Conservation (phyloP, 2,888 invertebrate genomes). For the Heliothis peltigera region DNA sequence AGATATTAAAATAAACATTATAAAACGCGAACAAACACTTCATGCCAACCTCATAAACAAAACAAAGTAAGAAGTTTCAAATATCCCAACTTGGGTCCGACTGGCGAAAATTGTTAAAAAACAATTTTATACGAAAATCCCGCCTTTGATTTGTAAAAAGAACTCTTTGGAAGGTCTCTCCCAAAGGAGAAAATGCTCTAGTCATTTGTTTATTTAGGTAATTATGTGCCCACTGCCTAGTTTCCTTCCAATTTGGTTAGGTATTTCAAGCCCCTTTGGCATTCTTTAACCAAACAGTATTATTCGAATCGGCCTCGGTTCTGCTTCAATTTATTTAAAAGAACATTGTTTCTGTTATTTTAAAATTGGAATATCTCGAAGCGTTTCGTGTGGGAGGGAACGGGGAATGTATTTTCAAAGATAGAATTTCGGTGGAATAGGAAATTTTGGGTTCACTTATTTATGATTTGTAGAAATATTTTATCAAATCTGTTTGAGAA, state of each 20-base stretch:
- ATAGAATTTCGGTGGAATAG: constrained; percentile 1
- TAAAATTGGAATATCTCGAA: constrained; percentile 40
- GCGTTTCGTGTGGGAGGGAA: constrained; percentile 10
- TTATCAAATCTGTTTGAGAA: neutral
- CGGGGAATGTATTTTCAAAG: constrained; percentile 28
- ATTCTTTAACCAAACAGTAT: constrained; percentile 54
- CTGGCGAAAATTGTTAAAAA: constrained; percentile 41
- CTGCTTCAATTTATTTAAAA: constrained; percentile 35
- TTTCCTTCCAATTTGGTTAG: constrained; percentile 52
- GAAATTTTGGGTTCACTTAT: constrained; percentile 2
- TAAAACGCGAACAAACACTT: constrained; percentile 10
- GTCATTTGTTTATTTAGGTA: constrained; percentile 57
- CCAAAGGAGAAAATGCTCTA: constrained; percentile 53
- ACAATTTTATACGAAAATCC: constrained; percentile 46
- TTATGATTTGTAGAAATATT: neutral
- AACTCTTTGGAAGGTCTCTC: constrained; percentile 44
- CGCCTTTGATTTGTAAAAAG: constrained; percentile 52
- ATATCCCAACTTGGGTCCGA: constrained; percentile 13
- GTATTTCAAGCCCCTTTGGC: constrained; percentile 54
- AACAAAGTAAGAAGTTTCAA: constrained; percentile 22
- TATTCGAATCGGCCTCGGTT: constrained; percentile 42
- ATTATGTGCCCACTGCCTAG: constrained; percentile 53
- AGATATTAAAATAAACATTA: neutral
- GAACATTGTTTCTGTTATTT: constrained; percentile 44
- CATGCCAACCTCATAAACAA: neutral